phyloP scores from a whole-genome alignment of 2,888 invertebrate species.

The Fragum whitleyi region DNA sequence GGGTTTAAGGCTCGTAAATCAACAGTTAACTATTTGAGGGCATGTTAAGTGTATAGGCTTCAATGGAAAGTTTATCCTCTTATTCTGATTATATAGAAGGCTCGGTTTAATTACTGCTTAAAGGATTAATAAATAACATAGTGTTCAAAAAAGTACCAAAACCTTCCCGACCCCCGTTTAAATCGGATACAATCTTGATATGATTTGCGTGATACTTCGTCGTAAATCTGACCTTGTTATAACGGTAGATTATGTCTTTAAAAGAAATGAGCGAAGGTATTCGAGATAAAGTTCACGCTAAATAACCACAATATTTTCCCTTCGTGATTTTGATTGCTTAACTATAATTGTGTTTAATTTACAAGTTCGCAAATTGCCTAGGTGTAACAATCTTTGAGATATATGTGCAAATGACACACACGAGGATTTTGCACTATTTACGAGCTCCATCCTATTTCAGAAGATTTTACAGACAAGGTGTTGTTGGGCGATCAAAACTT shows the following conservation, averaged over 20 bases:
- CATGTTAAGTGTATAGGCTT: conserved; percentile 17
- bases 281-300: conserved; percentile 21
- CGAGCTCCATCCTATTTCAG: too few species aligned
- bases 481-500: too few species aligned
- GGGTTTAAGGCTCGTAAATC: conserved; percentile 14
- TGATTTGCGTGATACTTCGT: conserved; percentile 25
- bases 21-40: conserved; percentile 12
- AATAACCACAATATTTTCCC: conserved; percentile 2
- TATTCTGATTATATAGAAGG: neutral
- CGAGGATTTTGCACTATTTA: neutral
- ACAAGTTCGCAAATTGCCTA: conserved; percentile 1
- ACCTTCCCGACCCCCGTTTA: neutral
- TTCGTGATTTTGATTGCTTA: conserved; percentile 12
- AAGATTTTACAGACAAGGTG: too few species aligned
- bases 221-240: conserved; percentile 30
- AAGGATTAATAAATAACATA: conserved; percentile 5
- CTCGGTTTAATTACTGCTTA: conserved; percentile 16
- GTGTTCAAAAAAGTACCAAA: conserved; percentile 5
- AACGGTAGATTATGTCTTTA: neutral
- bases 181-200: conserved; percentile 2
- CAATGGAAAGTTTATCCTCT: conserved; percentile 21
- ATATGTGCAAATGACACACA: neutral
- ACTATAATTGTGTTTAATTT: conserved; percentile 9
- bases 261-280: conserved; percentile 17
- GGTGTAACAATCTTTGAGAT: neutral